phyloP scores from a whole-genome alignment of 2,888 invertebrate genomes.

The Pachydiplax longipennis region DNA sequence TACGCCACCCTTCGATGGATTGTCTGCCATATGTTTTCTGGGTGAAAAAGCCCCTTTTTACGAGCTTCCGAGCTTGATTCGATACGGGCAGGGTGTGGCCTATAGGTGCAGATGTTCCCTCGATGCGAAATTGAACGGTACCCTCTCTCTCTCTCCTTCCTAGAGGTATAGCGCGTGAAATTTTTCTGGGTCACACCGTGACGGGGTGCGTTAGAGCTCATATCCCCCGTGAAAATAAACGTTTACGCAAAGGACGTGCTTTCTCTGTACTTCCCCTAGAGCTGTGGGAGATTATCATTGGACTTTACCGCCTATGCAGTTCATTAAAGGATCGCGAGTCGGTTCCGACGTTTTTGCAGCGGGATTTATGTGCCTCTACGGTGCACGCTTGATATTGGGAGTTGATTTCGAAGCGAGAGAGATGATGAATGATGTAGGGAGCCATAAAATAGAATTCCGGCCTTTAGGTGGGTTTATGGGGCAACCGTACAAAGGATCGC shows the following conservation, averaged over 20 bases:
- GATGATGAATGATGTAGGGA: not conserved
- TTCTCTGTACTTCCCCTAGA: not conserved
- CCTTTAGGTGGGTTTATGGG: not conserved
- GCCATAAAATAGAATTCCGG: not conserved
- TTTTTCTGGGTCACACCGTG: not conserved
- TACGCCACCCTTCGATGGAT: not conserved
- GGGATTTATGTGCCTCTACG: not conserved
- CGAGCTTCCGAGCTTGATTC: not conserved
- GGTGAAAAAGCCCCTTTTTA: not conserved
- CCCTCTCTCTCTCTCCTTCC: not conserved
- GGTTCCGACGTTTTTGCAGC: not conserved
- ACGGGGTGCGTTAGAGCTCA: not conserved
- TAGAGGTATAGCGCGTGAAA: not conserved
- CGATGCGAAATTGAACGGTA: not conserved
- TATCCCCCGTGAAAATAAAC: not conserved
- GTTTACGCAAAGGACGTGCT: not conserved
- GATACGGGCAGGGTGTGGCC: not conserved
- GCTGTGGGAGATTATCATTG: not conserved
- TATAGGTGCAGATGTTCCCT: not conserved
- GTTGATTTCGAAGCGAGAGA: not conserved
- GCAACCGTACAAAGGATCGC: not conserved
- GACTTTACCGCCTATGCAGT: not conserved
- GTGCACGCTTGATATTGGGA: not conserved
- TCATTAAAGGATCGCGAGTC: not conserved
- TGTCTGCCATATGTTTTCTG: not conserved